Evolutionary conservation across 2,888 invertebrate genomes (phyloP).

Genomic region (Nipponacmea schrenckii): DNA sequence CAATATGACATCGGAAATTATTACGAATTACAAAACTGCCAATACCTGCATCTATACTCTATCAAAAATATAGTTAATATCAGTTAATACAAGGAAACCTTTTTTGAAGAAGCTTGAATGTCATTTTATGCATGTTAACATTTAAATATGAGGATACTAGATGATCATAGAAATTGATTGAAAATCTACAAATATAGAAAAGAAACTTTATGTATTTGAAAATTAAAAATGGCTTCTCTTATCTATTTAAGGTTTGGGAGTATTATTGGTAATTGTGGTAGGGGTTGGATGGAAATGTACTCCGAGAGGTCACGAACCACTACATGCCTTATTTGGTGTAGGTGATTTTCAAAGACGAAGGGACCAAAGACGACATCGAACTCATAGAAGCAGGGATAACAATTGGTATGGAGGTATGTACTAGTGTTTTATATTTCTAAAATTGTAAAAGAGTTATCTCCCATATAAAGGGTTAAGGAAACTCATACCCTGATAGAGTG

Average conservation of each 20-base stretch:
- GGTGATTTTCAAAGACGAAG: conserved; percentile 51
- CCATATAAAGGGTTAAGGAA: neutral
- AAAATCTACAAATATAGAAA: too few species aligned
- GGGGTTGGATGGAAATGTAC: conserved; percentile 88
- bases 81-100: too few species aligned
- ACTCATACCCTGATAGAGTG: neutral
- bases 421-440: neutral
- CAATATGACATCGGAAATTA: too few species aligned
- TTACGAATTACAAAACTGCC: too few species aligned
- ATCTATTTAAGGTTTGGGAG: conserved; percentile 83
- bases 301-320: conserved; percentile 64
- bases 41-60: too few species aligned
- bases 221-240: too few species aligned
- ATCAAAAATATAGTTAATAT: too few species aligned
- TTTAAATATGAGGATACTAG: too few species aligned
- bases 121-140: too few species aligned
- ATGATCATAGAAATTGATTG: too few species aligned
- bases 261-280: conserved; percentile 92
- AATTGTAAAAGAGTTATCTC: neutral
- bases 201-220: too few species aligned
- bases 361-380: conserved; percentile 32
- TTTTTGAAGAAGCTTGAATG: too few species aligned
- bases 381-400: conserved; percentile 45
- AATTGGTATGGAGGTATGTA: conserved; percentile 65
- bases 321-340: conserved; percentile 63